These are phyloP conservation scores for Siniperca knerii DNA, from an alignment of 2,113 vertebrate species.

Conservation along the genomic window DNA sequence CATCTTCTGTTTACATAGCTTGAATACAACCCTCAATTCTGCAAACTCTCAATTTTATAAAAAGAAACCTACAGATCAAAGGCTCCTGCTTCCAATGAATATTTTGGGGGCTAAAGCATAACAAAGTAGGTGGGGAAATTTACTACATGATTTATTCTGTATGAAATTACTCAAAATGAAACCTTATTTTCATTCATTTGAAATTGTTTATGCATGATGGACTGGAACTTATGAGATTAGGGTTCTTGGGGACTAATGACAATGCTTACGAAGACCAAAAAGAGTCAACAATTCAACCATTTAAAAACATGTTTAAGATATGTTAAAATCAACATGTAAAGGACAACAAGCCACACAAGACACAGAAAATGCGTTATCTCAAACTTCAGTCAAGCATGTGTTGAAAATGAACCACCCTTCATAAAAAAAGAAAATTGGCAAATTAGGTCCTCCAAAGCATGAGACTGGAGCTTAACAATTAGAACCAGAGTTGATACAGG, in stretches of 20 bases:
- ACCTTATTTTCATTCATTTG: constrained; percentile 46
- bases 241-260: neutral
- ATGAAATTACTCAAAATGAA: constrained; percentile 61
- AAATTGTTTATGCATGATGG: constrained; percentile 47
- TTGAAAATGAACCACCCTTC: neutral
- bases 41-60: neutral
- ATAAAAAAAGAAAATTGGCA: neutral
- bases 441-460: constrained; percentile 1
- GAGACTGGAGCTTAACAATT: constrained; percentile 44
- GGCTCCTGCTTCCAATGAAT: neutral
- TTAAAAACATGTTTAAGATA: neutral
- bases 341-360: neutral
- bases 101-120: constrained; percentile 14
- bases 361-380: neutral
- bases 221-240: constrained; percentile 19
- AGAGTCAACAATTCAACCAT: neutral
- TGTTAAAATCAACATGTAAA: neutral
- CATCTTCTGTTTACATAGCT: constrained; percentile 15
- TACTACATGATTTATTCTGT: constrained; percentile 22
- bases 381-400: neutral
- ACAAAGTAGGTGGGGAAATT: constrained; percentile 63
- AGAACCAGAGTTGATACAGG: constrained; percentile 46
- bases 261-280: neutral
- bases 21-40: neutral
- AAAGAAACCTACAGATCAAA: neutral